Conservation (phyloP, 2,113 vertebrate species). For the Spea multiplicata region DNA sequence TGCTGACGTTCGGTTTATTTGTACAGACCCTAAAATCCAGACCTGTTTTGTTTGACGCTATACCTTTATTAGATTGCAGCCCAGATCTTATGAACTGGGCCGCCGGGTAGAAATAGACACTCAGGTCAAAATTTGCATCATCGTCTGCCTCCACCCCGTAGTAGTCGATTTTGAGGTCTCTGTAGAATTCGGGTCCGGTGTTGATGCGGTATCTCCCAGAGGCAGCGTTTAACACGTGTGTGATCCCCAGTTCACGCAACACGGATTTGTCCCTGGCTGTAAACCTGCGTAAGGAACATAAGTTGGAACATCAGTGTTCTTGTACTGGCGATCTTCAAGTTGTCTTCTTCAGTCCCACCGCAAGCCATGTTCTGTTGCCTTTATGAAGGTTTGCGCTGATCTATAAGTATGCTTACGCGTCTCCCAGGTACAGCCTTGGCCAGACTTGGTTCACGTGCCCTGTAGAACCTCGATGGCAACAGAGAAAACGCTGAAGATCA, state of each 20-base stretch:
- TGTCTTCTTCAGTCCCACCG: too few species aligned
- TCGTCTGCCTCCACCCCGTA: conserved; percentile 85
- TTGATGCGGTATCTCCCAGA: conserved; percentile 75
- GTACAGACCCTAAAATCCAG: too few species aligned
- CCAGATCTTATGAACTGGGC: conserved; percentile 81
- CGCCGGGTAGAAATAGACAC: conserved; percentile 81
- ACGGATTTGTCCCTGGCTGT: conserved; percentile 70
- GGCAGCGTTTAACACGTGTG: conserved; percentile 79
- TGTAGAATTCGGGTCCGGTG: conserved; percentile 81
- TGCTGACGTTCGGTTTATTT: too few species aligned
- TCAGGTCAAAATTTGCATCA: conserved; percentile 77
- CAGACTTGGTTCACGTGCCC: conserved; percentile 83
- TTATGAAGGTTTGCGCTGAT: too few species aligned
- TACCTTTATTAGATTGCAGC: conserved; percentile 74
- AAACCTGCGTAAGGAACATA: conserved; percentile 1
- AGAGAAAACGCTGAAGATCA: conserved; percentile 81
- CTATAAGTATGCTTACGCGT: conserved; percentile 75
- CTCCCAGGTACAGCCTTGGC: conserved; percentile 89
- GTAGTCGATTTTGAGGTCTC: conserved; percentile 86
- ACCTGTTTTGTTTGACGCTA: conserved; percentile 20
- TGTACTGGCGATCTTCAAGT: too few species aligned
- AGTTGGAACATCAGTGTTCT: background rate
- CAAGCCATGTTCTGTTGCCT: too few species aligned
- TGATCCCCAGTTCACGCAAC: conserved; percentile 75
- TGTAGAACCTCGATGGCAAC: conserved; percentile 66